Evolutionary conservation across 2,888 invertebrate genomes (phyloP).

Genomic region (Diadegma fenestrale): DNA sequence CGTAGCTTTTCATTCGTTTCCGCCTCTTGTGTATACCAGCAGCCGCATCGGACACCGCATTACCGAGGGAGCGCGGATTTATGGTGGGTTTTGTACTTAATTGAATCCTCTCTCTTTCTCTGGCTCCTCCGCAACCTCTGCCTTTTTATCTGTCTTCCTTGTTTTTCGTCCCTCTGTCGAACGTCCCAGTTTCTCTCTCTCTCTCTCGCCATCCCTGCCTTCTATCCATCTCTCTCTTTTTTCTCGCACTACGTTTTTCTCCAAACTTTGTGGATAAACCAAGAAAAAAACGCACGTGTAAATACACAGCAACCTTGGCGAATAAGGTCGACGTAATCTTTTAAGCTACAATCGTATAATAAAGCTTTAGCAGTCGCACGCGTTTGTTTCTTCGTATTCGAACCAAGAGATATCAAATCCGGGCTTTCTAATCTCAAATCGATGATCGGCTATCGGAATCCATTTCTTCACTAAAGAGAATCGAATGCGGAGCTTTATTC

Average conservation of each 20-base stretch:
- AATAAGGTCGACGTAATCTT: constrained; percentile 16
- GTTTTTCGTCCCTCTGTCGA: constrained; percentile 3
- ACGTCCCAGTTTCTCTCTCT: constrained; percentile 1
- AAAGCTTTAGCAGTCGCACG: constrained; percentile 8
- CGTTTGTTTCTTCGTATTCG: constrained; percentile 16
- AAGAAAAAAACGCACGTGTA: constrained; percentile 22
- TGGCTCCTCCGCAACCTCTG: constrained; percentile 46
- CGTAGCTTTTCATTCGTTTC: constrained; percentile 55
- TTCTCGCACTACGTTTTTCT: constrained; percentile 24
- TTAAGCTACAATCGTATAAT: constrained; percentile 36
- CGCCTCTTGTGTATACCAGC: constrained; percentile 55
- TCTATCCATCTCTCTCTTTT: constrained; percentile 6
- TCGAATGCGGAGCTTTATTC: constrained; percentile 3
- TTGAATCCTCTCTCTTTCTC: constrained; percentile 72
- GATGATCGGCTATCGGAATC: constrained; percentile 31
- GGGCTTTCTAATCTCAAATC: constrained; percentile 39
- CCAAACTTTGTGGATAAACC: constrained; percentile 24
- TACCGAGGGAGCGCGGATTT: constrained; percentile 79
- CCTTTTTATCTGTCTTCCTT: constrained; percentile 7
- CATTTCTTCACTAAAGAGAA: constrained; percentile 15
- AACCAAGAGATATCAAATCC: constrained; percentile 20
- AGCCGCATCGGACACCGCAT: constrained; percentile 70
- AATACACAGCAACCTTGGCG: not conserved
- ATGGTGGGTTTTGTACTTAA: constrained; percentile 78
- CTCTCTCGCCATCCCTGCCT: not conserved